Percentiles rank a stretch among this genome's conserved stretches.
phyloP scores from a whole-genome alignment of 1,140 invertebrate species.

The Aphelenchoides besseyi region DNA sequence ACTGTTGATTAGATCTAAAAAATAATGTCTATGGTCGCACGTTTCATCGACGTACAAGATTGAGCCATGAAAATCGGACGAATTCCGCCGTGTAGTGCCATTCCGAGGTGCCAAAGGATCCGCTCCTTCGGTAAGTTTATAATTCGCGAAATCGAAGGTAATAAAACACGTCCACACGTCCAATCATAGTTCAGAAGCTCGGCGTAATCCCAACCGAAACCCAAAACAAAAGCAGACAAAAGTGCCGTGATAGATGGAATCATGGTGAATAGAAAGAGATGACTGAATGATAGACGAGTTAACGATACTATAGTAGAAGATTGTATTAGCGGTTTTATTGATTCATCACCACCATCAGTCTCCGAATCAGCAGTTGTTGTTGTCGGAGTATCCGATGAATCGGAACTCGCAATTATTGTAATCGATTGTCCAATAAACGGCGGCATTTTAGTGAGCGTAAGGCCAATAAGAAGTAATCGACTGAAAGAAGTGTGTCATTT shows the following conservation, averaged over 20 bases:
- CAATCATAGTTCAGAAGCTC: conserved; percentile 39
- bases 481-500: too few species aligned
- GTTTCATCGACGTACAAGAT: conserved; percentile 24
- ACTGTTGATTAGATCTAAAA: conserved; percentile 4
- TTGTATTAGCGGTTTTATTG: neutral
- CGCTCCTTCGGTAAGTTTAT: conserved; percentile 44
- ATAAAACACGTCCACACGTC: conserved; percentile 32
- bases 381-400: neutral
- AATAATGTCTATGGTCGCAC: neutral
- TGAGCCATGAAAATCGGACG: conserved; percentile 25
- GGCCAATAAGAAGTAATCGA: too few species aligned
- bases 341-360: neutral
- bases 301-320: neutral
- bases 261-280: conserved; percentile 25
- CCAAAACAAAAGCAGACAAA: conserved; percentile 29
- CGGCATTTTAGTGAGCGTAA: too few species aligned
- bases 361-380: too few species aligned
- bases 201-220: conserved; percentile 29
- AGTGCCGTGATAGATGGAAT: conserved; percentile 27
- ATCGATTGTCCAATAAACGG: too few species aligned
- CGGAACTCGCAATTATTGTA: too few species aligned
- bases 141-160: conserved; percentile 43
- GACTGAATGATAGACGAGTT: neutral
- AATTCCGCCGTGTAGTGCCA: conserved; percentile 26
- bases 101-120: conserved; percentile 34